phyloP scores from a whole-genome alignment of 2,888 invertebrate species.

The Rugalucina vietnamica region DNA sequence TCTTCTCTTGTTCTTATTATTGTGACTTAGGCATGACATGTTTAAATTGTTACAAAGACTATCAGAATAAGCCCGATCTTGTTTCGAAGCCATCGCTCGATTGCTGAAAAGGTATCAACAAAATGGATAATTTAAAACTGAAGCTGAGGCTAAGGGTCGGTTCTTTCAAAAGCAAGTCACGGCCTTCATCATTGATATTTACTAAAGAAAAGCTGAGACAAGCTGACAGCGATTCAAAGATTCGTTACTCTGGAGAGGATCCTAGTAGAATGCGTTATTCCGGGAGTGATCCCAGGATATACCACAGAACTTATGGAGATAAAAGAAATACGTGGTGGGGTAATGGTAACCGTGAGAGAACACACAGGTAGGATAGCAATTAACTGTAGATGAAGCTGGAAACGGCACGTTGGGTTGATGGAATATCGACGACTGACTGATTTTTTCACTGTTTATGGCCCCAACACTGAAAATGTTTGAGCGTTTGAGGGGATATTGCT shows the following conservation, averaged over 20 bases:
- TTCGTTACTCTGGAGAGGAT: slow-evolving; percentile 11
- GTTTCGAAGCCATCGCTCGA: background rate
- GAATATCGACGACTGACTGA: no score
- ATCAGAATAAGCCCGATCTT: no score
- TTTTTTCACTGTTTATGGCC: no score
- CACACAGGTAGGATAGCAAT: slow-evolving; percentile 29
- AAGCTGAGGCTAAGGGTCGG: background rate
- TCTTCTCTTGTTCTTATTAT: no score
- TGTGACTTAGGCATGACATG: no score
- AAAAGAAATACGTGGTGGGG: slow-evolving; percentile 31
- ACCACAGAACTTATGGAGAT: slow-evolving; percentile 1
- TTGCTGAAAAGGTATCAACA: background rate
- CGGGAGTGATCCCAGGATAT: background rate
- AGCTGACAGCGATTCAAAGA: background rate
- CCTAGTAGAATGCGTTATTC: background rate
- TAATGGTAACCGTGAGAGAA: background rate
- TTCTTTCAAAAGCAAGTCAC: background rate
- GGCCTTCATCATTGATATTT: background rate
- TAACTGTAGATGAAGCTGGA: no score
- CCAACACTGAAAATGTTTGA: no score
- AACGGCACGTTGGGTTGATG: no score
- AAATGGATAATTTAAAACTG: slow-evolving; percentile 35
- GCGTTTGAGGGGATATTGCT: no score
- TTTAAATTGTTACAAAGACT: no score
- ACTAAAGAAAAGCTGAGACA: slow-evolving; percentile 1